Base-by-base conservation (phyloP, 92 coral and sea anemone genomes). In the Montipora capitata region DNA sequence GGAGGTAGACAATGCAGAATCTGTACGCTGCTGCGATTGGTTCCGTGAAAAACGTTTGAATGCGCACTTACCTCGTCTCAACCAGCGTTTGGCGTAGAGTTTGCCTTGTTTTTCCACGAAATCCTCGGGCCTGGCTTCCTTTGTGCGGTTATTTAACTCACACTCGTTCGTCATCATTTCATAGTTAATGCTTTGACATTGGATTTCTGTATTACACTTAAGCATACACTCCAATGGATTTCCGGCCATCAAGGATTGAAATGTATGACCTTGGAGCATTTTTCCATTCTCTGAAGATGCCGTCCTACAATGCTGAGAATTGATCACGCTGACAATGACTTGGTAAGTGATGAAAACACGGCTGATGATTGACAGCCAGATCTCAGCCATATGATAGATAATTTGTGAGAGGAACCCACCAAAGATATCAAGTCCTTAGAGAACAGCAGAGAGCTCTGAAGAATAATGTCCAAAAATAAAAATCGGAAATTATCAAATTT, bases 181-280 rank as follows among this genome's bases (percentile, higher is more conserved):
- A 1, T 7, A 62, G 82, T 77, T 77, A 52, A 77, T 40, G 42
- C 82, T 77, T 61, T 77, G 82, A 61, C 82, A 77, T 3, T 41
- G 41, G 43, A 2, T 14, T 1, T 62, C 56, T 14, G 54, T 41
- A 4, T 9, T 62, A n/a, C 82, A 77, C 16, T 77, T 7, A 4
- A 39, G 57, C 18, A n/a, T 6, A 14, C 82, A 77, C 0, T 77
- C 71, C 58, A 11, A 77, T 7, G 71, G 59, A 0, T 17, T 15
- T 8, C 11, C 42, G 10, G 71, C 17, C 12, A 59, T 15, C 12
- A 59, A 15, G 16, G 70, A 61, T 18, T 77, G 17, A 7, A 61
- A 77, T 10, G 71, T 41, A 49, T 77, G 82, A 77, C 18, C 71
- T 40, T 68, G 10, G 49, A 77, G 82, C 71, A 77, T 77, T 40